phyloP scores from a whole-genome alignment of 2,888 invertebrate species.

The Philereme vetulata region DNA sequence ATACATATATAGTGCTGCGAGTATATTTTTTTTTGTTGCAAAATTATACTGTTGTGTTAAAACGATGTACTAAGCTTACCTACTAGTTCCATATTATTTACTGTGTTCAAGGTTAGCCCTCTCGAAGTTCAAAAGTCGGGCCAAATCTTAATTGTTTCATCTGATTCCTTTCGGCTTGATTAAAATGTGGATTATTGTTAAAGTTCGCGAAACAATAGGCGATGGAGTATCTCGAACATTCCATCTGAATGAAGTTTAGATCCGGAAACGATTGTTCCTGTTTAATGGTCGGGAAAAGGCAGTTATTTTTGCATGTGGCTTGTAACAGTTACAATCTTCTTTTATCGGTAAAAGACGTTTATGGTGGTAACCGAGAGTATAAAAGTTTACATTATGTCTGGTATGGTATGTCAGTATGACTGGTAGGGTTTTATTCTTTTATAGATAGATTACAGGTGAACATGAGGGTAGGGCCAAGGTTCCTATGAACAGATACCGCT shows the following conservation, averaged over 20 bases:
- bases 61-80: neutral
- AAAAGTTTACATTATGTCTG: neutral
- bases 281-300: conserved; percentile 16
- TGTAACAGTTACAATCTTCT: neutral
- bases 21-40: too few species aligned
- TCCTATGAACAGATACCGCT: too few species aligned
- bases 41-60: too few species aligned
- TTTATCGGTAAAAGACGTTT: too few species aligned
- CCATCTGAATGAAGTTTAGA: conserved; percentile 15
- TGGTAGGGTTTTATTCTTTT: too few species aligned
- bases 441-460: too few species aligned
- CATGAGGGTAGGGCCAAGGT: too few species aligned
- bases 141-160: conserved; percentile 37
- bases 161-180: conserved; percentile 35
- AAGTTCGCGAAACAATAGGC: conserved; percentile 32
- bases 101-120: conserved; percentile 1
- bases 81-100: neutral
- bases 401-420: neutral
- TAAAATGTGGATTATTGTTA: conserved; percentile 36
- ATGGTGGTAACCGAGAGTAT: neutral
- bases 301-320: conserved; percentile 17
- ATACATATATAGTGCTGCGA: too few species aligned
- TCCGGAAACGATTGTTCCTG: conserved; percentile 22
- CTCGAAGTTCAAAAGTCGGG: conserved; percentile 31
- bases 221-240: conserved; percentile 19